Conservation (phyloP, 2,888 invertebrate genomes). For the Parelbella ahira region DNA sequence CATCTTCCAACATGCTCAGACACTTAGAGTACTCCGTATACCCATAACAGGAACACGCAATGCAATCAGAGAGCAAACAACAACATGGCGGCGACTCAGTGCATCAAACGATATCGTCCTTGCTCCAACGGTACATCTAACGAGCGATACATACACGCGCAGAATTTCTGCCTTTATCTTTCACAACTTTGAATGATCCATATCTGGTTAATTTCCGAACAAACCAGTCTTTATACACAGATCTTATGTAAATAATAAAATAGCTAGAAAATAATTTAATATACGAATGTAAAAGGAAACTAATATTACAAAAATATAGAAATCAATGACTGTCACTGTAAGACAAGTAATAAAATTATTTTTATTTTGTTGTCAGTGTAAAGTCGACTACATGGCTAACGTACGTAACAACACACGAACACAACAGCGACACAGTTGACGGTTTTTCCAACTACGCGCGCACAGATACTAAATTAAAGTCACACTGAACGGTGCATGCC, state of each 20-base stretch:
- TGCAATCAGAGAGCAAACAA: conserved; percentile 70
- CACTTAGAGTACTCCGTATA: conserved; percentile 57
- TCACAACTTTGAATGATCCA: conserved; percentile 10
- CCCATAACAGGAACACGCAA: conserved; percentile 49
- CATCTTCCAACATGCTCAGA: conserved; percentile 79
- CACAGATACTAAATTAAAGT: conserved; percentile 13
- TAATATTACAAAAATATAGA: too few species aligned
- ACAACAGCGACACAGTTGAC: conserved; percentile 2
- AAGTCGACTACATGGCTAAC: neutral
- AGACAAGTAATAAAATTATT: neutral
- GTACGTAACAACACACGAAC: neutral
- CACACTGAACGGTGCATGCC: neutral
- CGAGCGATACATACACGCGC: conserved; percentile 4
- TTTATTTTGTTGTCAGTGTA: conserved; percentile 10
- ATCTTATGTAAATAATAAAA: too few species aligned
- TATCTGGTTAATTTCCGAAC: too few species aligned
- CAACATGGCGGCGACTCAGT: conserved; percentile 69
- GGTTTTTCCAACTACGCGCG: conserved; percentile 1
- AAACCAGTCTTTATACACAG: too few species aligned
- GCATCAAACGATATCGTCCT: conserved; percentile 33
- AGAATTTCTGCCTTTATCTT: conserved; percentile 1
- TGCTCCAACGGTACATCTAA: conserved; percentile 20
- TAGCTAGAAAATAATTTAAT: too few species aligned
- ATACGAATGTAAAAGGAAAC: too few species aligned
- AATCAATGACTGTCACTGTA: too few species aligned